phyloP scores from a whole-genome alignment of 2,113 vertebrate species.

The Hippocampus zosterae region DNA sequence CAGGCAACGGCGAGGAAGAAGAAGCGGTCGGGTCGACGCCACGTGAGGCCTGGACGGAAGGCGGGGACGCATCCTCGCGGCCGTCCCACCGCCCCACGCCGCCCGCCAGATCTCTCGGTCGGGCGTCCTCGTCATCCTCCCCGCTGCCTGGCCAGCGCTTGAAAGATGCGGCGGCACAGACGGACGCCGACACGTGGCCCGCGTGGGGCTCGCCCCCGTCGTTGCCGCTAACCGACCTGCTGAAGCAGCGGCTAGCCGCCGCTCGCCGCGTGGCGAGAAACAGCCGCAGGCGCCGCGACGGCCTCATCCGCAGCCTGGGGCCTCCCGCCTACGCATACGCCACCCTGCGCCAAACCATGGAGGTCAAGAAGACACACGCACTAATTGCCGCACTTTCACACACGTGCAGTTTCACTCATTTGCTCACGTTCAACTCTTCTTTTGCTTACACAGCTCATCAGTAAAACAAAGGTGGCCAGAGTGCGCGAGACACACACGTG shows the following conservation, averaged over 20 bases:
- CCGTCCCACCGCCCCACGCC: not conserved
- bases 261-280: conserved; percentile 72
- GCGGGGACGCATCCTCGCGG: conserved; percentile 5
- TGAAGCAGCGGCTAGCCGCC: conserved; percentile 81
- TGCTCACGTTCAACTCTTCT: not conserved
- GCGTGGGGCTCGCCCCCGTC: conserved; percentile 68
- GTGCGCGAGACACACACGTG: not conserved
- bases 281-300: conserved; percentile 67
- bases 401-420: not conserved
- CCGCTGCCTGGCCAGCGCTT: not conserved
- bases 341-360: conserved; percentile 79
- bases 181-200: conserved; percentile 38
- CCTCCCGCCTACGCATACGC: conserved; percentile 80
- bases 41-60: conserved; percentile 4
- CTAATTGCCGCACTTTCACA: too few relatives aligned
- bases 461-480: not conserved
- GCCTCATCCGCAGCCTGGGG: conserved; percentile 73
- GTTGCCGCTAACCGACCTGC: conserved; percentile 71
- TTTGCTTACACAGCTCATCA: not conserved
- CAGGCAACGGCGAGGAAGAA: conserved; percentile 20
- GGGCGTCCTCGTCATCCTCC: not conserved
- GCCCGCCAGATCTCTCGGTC: not conserved
- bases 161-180: conserved; percentile 79
- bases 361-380: conserved; percentile 64
- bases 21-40: conserved; percentile 20